Conservation (phyloP, 2,113 vertebrate genomes). For the Leiothrix lutea region DNA sequence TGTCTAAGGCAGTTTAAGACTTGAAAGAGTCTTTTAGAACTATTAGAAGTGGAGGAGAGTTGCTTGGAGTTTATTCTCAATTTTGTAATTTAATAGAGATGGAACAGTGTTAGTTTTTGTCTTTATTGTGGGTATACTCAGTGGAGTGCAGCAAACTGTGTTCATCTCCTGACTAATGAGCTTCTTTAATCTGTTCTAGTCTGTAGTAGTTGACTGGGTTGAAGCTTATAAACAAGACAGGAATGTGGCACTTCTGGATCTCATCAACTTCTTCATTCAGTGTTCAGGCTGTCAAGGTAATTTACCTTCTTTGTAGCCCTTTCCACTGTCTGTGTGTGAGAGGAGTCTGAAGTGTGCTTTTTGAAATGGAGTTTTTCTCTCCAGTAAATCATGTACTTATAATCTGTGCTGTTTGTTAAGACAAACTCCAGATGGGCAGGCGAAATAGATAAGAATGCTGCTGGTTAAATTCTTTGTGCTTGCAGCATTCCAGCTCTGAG, state of each 20-base stretch:
- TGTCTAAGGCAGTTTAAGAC: neutral
- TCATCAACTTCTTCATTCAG: conserved; percentile 93
- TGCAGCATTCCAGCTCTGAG: neutral
- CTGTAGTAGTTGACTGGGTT: conserved; percentile 89
- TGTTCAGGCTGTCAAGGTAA: conserved; percentile 90
- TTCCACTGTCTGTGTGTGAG: neutral
- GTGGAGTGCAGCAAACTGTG: neutral
- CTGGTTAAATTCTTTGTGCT: neutral
- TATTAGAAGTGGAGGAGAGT: neutral
- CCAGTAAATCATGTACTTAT: neutral
- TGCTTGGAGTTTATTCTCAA: neutral
- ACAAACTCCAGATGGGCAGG: neutral
- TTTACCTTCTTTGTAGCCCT: neutral
- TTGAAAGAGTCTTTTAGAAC: neutral
- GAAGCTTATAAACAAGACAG: conserved; percentile 83
- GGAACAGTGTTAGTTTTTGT: neutral
- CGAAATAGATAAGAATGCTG: neutral
- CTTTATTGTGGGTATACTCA: neutral
- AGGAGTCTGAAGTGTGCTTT: neutral
- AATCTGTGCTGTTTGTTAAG: neutral
- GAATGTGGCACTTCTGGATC: conserved; percentile 86
- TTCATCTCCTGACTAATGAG: neutral
- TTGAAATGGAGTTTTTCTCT: neutral
- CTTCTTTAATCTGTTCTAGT: conserved; percentile 65
- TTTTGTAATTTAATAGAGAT: neutral